phyloP scores from a whole-genome alignment of 2,113 vertebrate genomes.

The Terrapene triunguis region DNA sequence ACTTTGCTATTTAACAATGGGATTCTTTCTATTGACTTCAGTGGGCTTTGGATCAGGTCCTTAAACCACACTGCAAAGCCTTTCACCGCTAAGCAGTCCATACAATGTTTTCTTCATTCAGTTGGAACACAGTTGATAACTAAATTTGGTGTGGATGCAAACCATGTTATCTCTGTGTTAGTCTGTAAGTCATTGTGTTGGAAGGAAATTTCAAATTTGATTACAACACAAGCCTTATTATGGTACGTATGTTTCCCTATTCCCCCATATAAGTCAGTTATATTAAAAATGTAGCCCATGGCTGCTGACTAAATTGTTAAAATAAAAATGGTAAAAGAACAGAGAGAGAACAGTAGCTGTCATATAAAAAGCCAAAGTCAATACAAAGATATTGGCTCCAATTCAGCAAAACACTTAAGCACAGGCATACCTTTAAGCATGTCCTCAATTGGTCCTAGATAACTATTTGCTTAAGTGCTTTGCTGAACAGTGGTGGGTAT shows the following conservation, averaged over 20 bases:
- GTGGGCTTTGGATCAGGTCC: background rate
- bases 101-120: background rate
- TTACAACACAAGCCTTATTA: background rate
- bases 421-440: background rate
- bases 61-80: background rate
- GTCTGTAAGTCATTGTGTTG: background rate
- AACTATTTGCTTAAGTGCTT: background rate
- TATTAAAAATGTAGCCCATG: background rate
- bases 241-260: background rate
- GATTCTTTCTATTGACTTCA: background rate
- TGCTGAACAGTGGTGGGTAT: background rate
- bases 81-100: background rate
- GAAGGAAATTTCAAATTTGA: background rate
- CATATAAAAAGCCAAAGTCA: background rate
- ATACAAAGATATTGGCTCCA: background rate
- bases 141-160: background rate
- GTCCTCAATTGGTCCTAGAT: background rate
- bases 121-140: background rate
- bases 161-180: background rate
- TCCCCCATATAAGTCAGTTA: constrained; percentile 1
- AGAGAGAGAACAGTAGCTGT: background rate
- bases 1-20: background rate
- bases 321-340: background rate
- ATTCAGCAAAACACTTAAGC: background rate
- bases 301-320: background rate